Evolutionary conservation across 2,113 vertebrate genomes (phyloP).

Genomic region (Tachysurus vachellii): DNA sequence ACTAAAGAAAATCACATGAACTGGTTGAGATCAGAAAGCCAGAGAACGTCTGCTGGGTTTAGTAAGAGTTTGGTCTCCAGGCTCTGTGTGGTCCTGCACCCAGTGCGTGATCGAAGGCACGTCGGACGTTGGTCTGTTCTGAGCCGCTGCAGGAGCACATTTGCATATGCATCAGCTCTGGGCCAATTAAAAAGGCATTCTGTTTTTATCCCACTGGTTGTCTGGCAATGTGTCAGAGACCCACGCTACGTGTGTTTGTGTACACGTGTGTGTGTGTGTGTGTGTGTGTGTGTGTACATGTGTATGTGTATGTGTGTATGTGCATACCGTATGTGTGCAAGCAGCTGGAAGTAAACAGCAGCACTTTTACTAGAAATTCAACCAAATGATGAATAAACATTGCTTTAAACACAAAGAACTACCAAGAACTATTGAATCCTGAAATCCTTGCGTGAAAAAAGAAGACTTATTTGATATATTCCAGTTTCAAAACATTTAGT

Average conservation of each 20-base stretch:
- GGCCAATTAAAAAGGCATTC: constrained; percentile 27
- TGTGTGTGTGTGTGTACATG: constrained; percentile 41
- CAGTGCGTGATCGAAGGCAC: constrained; percentile 35
- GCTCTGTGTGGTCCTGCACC: constrained; percentile 38
- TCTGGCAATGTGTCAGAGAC: constrained; percentile 62
- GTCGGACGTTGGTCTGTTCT: constrained; percentile 9
- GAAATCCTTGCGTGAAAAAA: not conserved
- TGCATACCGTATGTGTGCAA: constrained; percentile 28
- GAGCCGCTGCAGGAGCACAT: constrained; percentile 15
- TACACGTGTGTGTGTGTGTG: constrained; percentile 44
- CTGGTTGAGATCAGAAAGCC: constrained; percentile 59
- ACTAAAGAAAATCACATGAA: constrained; percentile 63
- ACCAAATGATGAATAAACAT: not conserved
- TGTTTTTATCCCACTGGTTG: constrained; percentile 51
- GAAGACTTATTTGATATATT: not conserved
- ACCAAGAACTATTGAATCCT: not conserved
- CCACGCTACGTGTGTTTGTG: constrained; percentile 19
- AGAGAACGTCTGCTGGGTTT: constrained; percentile 39
- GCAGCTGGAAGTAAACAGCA: constrained; percentile 6
- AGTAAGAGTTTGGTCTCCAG: not conserved
- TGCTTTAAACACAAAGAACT: not conserved
- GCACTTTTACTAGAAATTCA: not conserved
- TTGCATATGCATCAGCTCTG: constrained; percentile 26
- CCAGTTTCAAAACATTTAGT: not conserved
- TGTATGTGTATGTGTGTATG: constrained; percentile 44